phyloP scores from a whole-genome alignment of 1,140 invertebrate species.

The Eueides isabella region DNA sequence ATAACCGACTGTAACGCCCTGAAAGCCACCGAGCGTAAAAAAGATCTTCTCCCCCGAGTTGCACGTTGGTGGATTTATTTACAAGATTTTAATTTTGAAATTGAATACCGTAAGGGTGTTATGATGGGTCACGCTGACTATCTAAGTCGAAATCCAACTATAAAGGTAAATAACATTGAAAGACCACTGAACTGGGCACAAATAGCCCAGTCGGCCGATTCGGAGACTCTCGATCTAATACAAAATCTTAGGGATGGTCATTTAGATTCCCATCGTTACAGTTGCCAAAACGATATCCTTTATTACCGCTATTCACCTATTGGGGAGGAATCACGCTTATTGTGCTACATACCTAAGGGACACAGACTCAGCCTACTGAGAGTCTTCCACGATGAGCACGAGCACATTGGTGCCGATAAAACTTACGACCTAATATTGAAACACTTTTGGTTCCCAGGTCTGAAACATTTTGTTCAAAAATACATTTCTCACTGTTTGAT shows the following conservation, averaged over 20 bases:
- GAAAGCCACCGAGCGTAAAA: no score
- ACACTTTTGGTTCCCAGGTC: constrained; percentile 43
- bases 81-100: constrained; percentile 23
- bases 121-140: constrained; percentile 26
- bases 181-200: constrained; percentile 26
- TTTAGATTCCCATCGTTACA: constrained; percentile 23
- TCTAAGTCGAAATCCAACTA: constrained; percentile 20
- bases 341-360: constrained; percentile 36
- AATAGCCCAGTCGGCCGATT: constrained; percentile 25
- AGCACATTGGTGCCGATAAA: constrained; percentile 30
- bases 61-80: constrained; percentile 35
- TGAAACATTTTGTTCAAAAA: constrained; percentile 43
- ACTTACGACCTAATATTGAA: constrained; percentile 10
- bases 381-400: constrained; percentile 36
- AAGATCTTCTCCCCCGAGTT: constrained; percentile 28
- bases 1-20: no score
- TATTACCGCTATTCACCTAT: constrained; percentile 23
- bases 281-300: constrained; percentile 26
- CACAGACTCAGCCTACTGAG: constrained; percentile 26
- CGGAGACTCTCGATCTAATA: constrained; percentile 20
- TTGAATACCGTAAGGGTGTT: constrained; percentile 27
- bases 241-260: constrained; percentile 28
- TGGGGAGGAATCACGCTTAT: constrained; percentile 15
- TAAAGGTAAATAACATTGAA: background rate
- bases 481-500: constrained; percentile 36